Conservation (phyloP, 2,113 vertebrate genomes). For the Leuciscus idus region DNA sequence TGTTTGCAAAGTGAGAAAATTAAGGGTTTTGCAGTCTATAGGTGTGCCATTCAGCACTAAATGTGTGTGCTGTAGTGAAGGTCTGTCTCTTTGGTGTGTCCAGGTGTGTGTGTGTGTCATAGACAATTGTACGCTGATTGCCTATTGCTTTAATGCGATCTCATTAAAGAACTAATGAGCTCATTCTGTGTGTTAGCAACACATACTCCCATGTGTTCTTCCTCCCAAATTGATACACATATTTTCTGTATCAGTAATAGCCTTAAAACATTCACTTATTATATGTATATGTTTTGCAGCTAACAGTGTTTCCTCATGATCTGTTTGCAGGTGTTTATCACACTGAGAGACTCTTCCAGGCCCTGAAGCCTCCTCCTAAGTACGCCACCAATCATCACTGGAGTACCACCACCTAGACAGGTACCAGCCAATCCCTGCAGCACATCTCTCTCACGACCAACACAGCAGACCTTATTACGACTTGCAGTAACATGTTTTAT, state of each 20-base stretch:
- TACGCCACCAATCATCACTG: conserved; percentile 34
- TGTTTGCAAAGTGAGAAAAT: neutral
- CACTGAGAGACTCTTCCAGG: conserved; percentile 33
- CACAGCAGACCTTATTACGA: neutral
- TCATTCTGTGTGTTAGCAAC: conserved; percentile 24
- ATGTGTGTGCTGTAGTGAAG: neutral
- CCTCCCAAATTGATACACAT: neutral
- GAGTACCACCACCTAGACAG: conserved; percentile 39
- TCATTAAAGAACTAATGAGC: conserved; percentile 37
- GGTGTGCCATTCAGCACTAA: neutral
- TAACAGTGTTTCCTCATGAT: neutral
- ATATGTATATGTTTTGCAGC: neutral
- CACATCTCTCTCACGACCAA: neutral
- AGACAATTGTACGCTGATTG: neutral
- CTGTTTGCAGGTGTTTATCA: conserved; percentile 16
- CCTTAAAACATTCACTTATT: neutral
- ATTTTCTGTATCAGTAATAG: neutral
- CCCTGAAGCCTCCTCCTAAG: neutral
- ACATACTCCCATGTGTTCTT: conserved; percentile 8
- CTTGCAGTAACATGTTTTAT: neutral
- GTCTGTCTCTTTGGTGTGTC: neutral
- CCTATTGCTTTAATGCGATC: neutral
- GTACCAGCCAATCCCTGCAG: conserved; percentile 8
- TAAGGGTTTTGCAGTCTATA: neutral
- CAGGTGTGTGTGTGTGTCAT: neutral